Conservation (phyloP, 2,888 invertebrate species). For the Notocelia uddmanniana region DNA sequence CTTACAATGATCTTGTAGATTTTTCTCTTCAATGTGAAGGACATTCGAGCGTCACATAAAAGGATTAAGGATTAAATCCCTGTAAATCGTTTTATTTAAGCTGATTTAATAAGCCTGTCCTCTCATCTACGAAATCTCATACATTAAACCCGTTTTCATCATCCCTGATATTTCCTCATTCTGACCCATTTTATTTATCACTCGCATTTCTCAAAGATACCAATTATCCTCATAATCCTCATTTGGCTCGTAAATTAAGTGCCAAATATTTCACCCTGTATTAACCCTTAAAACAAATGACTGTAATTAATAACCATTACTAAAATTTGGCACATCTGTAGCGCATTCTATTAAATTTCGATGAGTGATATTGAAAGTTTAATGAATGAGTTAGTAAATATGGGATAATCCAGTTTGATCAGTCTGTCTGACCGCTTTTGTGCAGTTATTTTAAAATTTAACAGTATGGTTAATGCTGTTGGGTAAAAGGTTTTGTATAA, state of each 20-base stretch:
- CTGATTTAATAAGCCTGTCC: no score
- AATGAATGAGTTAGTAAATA: background rate
- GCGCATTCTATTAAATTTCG: constrained; percentile 11
- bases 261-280: constrained; percentile 19
- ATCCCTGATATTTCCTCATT: background rate
- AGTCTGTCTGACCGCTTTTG: background rate
- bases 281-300: constrained; percentile 27
- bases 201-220: constrained; percentile 2
- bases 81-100: no score
- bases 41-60: no score
- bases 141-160: background rate
- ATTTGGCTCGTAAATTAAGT: constrained; percentile 11
- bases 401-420: background rate
- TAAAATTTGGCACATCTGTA: constrained; percentile 31
- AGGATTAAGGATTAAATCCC: no score
- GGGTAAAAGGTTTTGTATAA: no score
- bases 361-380: constrained; percentile 23
- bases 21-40: no score
- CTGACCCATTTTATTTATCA: background rate
- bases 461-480: no score
- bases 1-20: no score
- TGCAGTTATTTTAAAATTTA: background rate
- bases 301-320: constrained; percentile 26
- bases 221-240: constrained; percentile 15
- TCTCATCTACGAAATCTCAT: background rate